These are phyloP conservation scores for Pseudococcus viburni DNA, from an alignment of 2,888 invertebrate genomes.

Conservation along the genomic window DNA sequence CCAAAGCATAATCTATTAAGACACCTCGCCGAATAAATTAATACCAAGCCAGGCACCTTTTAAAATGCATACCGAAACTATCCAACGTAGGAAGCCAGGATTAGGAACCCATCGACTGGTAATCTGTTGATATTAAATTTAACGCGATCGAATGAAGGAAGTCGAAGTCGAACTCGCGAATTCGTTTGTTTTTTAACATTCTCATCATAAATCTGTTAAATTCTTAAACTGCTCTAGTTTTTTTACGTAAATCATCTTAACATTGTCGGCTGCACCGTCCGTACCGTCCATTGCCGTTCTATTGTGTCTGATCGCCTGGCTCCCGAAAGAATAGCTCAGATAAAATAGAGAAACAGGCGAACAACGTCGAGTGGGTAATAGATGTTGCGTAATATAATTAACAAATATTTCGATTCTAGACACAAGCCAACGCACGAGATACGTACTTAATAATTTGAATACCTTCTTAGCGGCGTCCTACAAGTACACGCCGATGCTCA, in stretches of 20 bases:
- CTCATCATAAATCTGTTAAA: constrained; percentile 49
- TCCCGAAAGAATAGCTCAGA: constrained; percentile 22
- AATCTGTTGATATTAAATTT: background rate
- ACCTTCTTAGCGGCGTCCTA: constrained; percentile 1
- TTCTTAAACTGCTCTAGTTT: constrained; percentile 49
- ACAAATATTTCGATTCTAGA: constrained; percentile 53
- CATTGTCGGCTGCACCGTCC: constrained; percentile 17
- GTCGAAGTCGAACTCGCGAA: constrained; percentile 1
- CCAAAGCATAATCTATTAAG: background rate
- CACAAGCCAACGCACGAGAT: constrained; percentile 51
- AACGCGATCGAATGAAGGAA: constrained; percentile 33
- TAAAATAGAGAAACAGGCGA: constrained; percentile 49
- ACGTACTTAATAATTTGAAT: constrained; percentile 20
- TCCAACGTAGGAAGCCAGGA: background rate
- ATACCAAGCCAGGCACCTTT: background rate
- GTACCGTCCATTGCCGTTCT: background rate
- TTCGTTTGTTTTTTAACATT: constrained; percentile 48
- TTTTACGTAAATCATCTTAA: constrained; percentile 54
- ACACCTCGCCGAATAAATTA: background rate
- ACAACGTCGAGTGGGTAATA: constrained; percentile 39
- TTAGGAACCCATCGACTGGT: background rate
- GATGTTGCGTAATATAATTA: constrained; percentile 44
- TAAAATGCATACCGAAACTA: background rate
- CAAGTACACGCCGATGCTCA: background rate
- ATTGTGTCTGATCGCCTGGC: constrained; percentile 51